Percentiles rank a stretch among this genome's conserved stretches.
phyloP scores from a whole-genome alignment of 2,797 vertebrate species.

The Percopsis omiscomaycus region DNA sequence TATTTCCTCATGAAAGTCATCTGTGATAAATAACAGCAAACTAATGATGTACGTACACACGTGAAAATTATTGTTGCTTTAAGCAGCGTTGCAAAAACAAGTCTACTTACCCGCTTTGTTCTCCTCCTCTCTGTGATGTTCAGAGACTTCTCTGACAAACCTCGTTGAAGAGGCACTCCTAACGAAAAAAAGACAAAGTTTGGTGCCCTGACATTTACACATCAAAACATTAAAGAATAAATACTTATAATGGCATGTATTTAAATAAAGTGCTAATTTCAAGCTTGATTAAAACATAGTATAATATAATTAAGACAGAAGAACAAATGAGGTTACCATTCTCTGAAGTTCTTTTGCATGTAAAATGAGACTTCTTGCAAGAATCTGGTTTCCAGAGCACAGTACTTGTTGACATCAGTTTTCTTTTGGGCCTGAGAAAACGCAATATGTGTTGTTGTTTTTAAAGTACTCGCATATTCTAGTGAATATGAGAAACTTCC shows the following conservation, averaged over 20 bases:
- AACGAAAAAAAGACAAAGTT: background rate
- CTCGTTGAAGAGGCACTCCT: constrained; percentile 26
- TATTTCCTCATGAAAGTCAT: too few relatives aligned
- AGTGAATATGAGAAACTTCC: background rate
- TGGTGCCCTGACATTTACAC: too few relatives aligned
- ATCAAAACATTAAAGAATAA: too few relatives aligned
- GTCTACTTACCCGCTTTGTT: constrained; percentile 43
- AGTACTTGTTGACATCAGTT: constrained; percentile 48
- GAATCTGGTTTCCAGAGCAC: constrained; percentile 59
- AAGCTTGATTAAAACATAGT: background rate
- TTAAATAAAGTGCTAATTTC: background rate
- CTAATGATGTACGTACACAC: too few relatives aligned
- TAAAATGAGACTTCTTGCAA: constrained; percentile 42
- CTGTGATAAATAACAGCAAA: too few relatives aligned
- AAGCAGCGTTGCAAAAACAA: too few relatives aligned
- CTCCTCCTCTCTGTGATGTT: background rate
- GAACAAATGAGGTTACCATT: constrained; percentile 42
- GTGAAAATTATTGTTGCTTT: too few relatives aligned
- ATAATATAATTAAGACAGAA: too few relatives aligned
- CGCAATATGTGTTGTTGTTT: background rate
- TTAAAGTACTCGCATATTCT: background rate
- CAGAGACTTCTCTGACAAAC: background rate
- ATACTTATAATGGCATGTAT: background rate
- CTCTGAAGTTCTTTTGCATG: constrained; percentile 10
- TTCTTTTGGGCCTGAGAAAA: constrained; percentile 66